phyloP scores from a whole-genome alignment of 53 echinoderm and acorn worm genomes.

The Crossaster papposus region DNA sequence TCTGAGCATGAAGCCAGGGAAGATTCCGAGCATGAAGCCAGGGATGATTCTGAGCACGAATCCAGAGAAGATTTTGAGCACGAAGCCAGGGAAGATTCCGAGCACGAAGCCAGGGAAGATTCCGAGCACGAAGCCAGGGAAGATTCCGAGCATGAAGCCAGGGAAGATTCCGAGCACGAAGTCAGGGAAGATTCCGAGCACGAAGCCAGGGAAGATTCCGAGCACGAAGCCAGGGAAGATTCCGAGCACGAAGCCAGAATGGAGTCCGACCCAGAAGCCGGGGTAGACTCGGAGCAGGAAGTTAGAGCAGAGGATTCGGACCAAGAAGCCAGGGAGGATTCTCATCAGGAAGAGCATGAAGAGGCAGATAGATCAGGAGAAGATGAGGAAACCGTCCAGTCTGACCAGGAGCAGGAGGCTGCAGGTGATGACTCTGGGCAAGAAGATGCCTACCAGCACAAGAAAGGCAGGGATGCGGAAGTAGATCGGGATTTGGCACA shows the following conservation, averaged over 20 bases:
- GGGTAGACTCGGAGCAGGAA: no score
- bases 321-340: slow-evolving; percentile 15
- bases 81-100: slow-evolving; percentile 28
- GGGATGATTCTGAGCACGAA: slow-evolving; percentile 14
- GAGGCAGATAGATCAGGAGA: slow-evolving; percentile 12
- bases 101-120: neutral
- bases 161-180: slow-evolving; percentile 39
- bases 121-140: slow-evolving; percentile 8
- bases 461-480: slow-evolving; percentile 6
- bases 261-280: neutral
- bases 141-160: slow-evolving; percentile 23
- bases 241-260: slow-evolving; percentile 22
- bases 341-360: slow-evolving; percentile 8
- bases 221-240: slow-evolving; percentile 34
- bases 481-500: slow-evolving; percentile 38
- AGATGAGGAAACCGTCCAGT: slow-evolving; percentile 13
- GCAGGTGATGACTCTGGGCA: slow-evolving; percentile 44
- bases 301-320: no score
- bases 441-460: slow-evolving; percentile 36
- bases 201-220: neutral
- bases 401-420: slow-evolving; percentile 10
- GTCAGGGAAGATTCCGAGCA: slow-evolving; percentile 7
- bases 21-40: slow-evolving; percentile 36
- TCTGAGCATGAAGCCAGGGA: slow-evolving; percentile 22
- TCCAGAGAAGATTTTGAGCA: slow-evolving; percentile 17